Conservation (phyloP, 1,140 invertebrate species). For the Danaus plexippus region DNA sequence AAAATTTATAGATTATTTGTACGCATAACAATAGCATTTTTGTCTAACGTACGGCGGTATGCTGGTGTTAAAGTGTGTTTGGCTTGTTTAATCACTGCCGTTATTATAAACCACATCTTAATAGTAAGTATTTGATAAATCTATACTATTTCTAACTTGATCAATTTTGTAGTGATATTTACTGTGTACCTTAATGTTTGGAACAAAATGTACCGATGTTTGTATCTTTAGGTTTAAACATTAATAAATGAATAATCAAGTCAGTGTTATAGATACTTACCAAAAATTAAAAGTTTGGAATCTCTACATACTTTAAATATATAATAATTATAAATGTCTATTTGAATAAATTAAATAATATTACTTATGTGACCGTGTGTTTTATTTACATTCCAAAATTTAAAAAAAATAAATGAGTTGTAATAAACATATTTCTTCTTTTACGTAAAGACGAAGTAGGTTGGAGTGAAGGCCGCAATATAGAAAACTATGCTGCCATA, state of each 20-base stretch:
- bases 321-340: slow-evolving; percentile 67
- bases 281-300: slow-evolving; percentile 68
- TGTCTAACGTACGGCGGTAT: slow-evolving; percentile 13
- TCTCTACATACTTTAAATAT: slow-evolving; percentile 64
- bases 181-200: slow-evolving; percentile 69
- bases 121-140: slow-evolving; percentile 66
- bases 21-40: slow-evolving; percentile 8
- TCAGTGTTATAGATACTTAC: slow-evolving; percentile 63
- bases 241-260: slow-evolving; percentile 53
- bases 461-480: background rate
- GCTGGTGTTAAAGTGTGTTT: slow-evolving; percentile 32
- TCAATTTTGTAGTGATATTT: slow-evolving; percentile 71
- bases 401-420: background rate
- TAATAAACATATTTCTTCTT: background rate
- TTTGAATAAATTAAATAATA: slow-evolving; percentile 65
- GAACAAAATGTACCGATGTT: slow-evolving; percentile 64
- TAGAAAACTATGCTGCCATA: too few species aligned
- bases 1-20: slow-evolving; percentile 14
- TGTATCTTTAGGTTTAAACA: slow-evolving; percentile 60
- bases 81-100: slow-evolving; percentile 68
- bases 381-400: slow-evolving; percentile 33
- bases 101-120: slow-evolving; percentile 53
- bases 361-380: slow-evolving; percentile 55
- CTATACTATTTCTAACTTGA: slow-evolving; percentile 70
- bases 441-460: background rate